Conservation (phyloP, 2,888 invertebrate genomes). For the Palloptera scutellata region DNA sequence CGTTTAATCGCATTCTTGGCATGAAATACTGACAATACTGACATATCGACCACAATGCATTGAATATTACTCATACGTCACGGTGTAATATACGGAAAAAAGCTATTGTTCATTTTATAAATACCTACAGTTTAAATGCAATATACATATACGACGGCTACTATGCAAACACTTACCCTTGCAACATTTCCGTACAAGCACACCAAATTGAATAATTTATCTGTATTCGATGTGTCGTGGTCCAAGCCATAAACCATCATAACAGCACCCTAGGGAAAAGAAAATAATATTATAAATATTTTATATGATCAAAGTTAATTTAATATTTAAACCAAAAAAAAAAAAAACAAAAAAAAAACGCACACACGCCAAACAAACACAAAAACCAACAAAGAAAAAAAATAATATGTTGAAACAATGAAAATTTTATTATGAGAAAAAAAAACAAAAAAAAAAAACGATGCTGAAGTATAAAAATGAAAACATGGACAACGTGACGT, state of each 20-base stretch:
- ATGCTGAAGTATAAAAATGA: neutral
- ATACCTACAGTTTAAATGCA: too few relatives aligned
- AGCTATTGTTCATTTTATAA: too few relatives aligned
- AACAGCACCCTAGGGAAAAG: conserved; percentile 77
- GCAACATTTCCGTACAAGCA: conserved; percentile 99
- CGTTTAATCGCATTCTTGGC: too few relatives aligned
- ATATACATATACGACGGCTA: too few relatives aligned
- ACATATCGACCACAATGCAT: too few relatives aligned
- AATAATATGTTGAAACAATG: neutral
- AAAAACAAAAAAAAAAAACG: neutral
- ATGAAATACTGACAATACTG: too few relatives aligned
- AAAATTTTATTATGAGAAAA: conserved; percentile 5
- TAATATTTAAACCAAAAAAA: neutral
- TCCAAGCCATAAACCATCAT: conserved; percentile 99
- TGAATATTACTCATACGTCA: too few relatives aligned
- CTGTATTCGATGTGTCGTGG: conserved; percentile 92
- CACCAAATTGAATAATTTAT: conserved; percentile 96
- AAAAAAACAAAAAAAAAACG: neutral
- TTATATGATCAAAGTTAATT: conserved; percentile 1
- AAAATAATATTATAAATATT: conserved; percentile 1
- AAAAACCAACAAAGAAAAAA: neutral
- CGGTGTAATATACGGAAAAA: too few relatives aligned
- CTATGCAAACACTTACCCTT: conserved; percentile 73
- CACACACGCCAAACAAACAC: neutral
- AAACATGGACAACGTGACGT: neutral